Percentiles rank a stretch among this genome's conserved stretches.
Conservation (phyloP, 2,797 vertebrate species). For the Sebastes steindachneri region DNA sequence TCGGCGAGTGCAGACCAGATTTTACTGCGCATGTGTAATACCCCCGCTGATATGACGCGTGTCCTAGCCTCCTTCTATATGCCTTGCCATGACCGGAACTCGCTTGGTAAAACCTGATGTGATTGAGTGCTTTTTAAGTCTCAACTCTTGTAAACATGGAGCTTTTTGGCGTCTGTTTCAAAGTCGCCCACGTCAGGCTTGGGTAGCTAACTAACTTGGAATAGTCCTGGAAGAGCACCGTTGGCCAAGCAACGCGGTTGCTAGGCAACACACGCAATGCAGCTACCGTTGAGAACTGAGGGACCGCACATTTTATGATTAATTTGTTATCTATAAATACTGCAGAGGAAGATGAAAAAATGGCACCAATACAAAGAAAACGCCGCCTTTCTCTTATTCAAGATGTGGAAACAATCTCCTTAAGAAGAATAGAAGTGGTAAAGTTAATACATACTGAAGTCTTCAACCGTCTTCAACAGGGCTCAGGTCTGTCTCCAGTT, state of each 20-base stretch:
- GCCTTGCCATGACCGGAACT: not conserved
- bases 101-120: not conserved
- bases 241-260: slow-evolving; percentile 31
- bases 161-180: not conserved
- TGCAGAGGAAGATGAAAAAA: not conserved
- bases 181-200: not conserved
- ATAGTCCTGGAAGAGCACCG: not conserved
- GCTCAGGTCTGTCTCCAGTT: too few species aligned
- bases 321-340: not conserved
- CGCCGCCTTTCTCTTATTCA: not conserved
- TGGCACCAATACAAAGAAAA: not conserved
- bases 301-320: not conserved
- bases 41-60: too few species aligned
- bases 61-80: too few species aligned
- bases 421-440: not conserved
- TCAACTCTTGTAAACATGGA: not conserved
- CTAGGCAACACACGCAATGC: slow-evolving; percentile 21
- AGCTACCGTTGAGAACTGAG: not conserved
- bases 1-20: too few species aligned
- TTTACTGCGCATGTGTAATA: too few species aligned
- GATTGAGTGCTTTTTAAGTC: not conserved
- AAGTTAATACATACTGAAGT: not conserved
- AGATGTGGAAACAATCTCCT: not conserved
- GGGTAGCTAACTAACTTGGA: not conserved
- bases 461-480: too few species aligned